Evolutionary conservation across 1,140 invertebrate genomes (phyloP).

Genomic region (Heliconius nattereri): DNA sequence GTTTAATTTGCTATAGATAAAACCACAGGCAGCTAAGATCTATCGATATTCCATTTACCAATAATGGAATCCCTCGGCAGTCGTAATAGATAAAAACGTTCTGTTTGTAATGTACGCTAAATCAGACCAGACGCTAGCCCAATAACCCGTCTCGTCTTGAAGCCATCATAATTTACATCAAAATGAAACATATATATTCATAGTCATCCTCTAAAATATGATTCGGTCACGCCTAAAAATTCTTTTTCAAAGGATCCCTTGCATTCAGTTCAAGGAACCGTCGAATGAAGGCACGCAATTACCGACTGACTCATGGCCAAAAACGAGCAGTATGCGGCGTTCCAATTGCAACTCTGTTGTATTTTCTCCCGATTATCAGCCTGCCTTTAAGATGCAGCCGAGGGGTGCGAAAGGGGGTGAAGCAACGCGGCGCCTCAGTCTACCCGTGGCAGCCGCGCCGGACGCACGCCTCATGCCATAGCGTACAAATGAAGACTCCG

Average conservation of each 20-base stretch:
- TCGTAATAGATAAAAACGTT: not conserved
- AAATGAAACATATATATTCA: slow-evolving; percentile 61
- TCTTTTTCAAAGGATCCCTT: slow-evolving; percentile 38
- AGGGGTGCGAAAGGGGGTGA: slow-evolving; percentile 45
- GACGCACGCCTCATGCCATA: slow-evolving; percentile 55
- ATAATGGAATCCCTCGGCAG: not conserved
- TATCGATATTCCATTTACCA: slow-evolving; percentile 14
- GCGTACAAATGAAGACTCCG: slow-evolving; percentile 70
- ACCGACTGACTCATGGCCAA: slow-evolving; percentile 74
- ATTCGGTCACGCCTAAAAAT: slow-evolving; percentile 39
- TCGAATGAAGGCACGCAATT: slow-evolving; percentile 69
- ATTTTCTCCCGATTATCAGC: slow-evolving; percentile 78
- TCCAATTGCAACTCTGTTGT: slow-evolving; percentile 75
- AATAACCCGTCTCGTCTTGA: slow-evolving; percentile 47
- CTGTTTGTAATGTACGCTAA: slow-evolving; percentile 25
- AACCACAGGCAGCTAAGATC: not conserved
- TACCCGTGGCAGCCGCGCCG: slow-evolving; percentile 51
- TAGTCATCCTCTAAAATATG: slow-evolving; percentile 42
- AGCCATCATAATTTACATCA: slow-evolving; percentile 52
- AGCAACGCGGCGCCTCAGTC: slow-evolving; percentile 67
- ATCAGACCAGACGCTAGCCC: slow-evolving; percentile 41
- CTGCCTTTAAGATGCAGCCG: slow-evolving; percentile 68
- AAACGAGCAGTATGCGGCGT: slow-evolving; percentile 73
- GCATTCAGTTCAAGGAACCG: slow-evolving; percentile 52
- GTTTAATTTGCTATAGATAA: not conserved